A percentile compares a stretch with the other conserved stretches of the same genome.
Evolutionary conservation across 2,797 vertebrate species (phyloP).

Genomic region (Megaceryle alcyon): DNA sequence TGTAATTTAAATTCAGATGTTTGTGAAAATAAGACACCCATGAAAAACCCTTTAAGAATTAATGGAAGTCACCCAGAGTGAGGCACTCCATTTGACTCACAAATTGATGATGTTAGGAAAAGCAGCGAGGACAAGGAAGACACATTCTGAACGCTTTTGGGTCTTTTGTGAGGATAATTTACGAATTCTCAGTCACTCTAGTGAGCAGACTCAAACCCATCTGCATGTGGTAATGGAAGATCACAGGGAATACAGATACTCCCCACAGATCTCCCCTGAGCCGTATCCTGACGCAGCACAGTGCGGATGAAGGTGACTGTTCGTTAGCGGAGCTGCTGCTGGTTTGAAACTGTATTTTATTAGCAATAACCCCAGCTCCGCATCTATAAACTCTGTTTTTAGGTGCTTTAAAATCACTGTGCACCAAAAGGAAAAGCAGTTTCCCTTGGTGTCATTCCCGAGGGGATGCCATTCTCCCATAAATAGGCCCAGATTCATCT

Average conservation of each 20-base stretch:
- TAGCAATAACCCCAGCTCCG: background rate
- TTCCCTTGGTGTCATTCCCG: background rate
- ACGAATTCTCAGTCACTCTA: background rate
- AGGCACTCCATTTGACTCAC: background rate
- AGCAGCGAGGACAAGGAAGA: background rate
- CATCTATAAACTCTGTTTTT: background rate
- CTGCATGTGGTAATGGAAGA: background rate
- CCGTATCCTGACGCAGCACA: rapidly evolving
- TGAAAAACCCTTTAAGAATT: conserved; percentile 21
- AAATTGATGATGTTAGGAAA: background rate
- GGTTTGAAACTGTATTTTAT: background rate
- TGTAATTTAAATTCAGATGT: conserved; percentile 23
- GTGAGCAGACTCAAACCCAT: background rate
- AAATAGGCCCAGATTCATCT: background rate
- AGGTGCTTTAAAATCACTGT: background rate
- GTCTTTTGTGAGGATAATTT: background rate
- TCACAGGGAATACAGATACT: background rate
- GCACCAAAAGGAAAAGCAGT: background rate
- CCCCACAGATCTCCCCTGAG: background rate
- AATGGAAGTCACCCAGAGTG: conserved; percentile 13
- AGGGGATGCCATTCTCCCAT: background rate
- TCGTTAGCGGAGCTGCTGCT: background rate
- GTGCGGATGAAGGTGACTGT: rapidly evolving
- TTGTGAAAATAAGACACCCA: background rate
- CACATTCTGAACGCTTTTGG: background rate